Evolutionary conservation across 2,113 vertebrate species (phyloP), one percentile per base, ranked within the genome.

Genomic region (Ammodramus savannarum): DNA sequence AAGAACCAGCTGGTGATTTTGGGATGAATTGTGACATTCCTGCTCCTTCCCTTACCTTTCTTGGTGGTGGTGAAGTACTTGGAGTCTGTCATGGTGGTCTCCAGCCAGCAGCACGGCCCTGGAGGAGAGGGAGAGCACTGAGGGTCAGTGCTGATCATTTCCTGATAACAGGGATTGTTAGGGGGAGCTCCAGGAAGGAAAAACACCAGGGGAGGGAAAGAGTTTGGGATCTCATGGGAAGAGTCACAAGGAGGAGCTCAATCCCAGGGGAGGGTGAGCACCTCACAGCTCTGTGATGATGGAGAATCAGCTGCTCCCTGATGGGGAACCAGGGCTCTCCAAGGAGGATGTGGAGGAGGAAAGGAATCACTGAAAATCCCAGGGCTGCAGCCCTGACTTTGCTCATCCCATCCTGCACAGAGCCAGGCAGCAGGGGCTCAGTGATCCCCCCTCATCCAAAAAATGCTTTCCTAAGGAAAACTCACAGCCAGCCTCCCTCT

Each of bases 51-150:
- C 75, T 96, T 93, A 99, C 99, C 99, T 99, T 99, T 99, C 97
- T 99, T 99, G 38, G 99, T 99, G 44, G 99, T 99, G 93, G 99
- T 99, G 98, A 99, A 99, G 93, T 99, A 99, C 97, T 99, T 99
- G 7, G 99, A 99, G 98, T 99, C 99, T 0, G 99, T 99, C 99
- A 99, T 99, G 95, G 99, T 99, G 98, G 98, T 86, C 87, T 90
- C 88, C 95, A 93, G 92, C 32, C 63, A 74, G 94, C 59, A 16
- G 89, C 73, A 84, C 22, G 65, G 77, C 27, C 94, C 98, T 98
- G 97, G 83, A 93, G n/a, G 79, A 96, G 48, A 97, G 26, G 76
- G 43, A 85, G 55, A 66, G 16, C 91, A 74, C 89, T 32, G 65
- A 46, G 27, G 39, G 4, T 89, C 52, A 89, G 31, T 12, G 38